A percentile compares a stretch with the other conserved stretches of the same genome.
These are phyloP conservation scores for Hydropsyche betteni DNA, from an alignment of 2,888 invertebrate species.

Conservation along the genomic window DNA sequence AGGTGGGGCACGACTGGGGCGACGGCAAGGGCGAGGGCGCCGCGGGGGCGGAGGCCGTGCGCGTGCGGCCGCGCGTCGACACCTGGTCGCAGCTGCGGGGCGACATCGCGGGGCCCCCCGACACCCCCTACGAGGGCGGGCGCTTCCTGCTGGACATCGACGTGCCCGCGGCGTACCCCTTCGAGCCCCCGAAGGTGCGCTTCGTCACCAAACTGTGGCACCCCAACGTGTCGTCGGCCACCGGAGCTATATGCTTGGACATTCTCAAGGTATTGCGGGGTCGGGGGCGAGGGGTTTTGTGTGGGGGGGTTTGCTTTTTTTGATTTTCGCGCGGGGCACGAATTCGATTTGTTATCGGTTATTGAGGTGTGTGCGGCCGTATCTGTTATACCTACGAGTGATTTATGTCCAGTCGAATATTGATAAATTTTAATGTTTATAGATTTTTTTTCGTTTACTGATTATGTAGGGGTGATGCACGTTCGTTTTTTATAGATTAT, in stretches of 20 bases:
- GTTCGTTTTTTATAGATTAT: no score
- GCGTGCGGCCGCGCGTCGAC: constrained; percentile 84
- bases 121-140: constrained; percentile 93
- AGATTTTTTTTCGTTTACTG: no score
- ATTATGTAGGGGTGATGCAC: no score
- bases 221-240: constrained; percentile 94
- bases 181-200: constrained; percentile 93
- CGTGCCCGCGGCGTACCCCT: constrained; percentile 94
- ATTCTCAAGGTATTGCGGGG: constrained; percentile 72
- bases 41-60: constrained; percentile 76
- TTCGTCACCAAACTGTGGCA: constrained; percentile 96
- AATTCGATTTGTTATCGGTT: no score
- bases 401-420: no score
- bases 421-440: no score
- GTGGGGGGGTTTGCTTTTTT: no score
- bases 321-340: no score
- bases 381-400: no score
- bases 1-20: constrained; percentile 70
- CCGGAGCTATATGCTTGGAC: constrained; percentile 92
- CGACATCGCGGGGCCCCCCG: constrained; percentile 90
- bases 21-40: constrained; percentile 71
- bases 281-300: no score
- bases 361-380: no score
- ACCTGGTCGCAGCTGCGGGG: constrained; percentile 85
- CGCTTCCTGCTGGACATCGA: constrained; percentile 87